Percentiles rank a stretch among this genome's conserved stretches.
These are phyloP conservation scores for Eublepharis macularius DNA, from an alignment of 2,113 vertebrate genomes.

Conservation along the genomic window DNA sequence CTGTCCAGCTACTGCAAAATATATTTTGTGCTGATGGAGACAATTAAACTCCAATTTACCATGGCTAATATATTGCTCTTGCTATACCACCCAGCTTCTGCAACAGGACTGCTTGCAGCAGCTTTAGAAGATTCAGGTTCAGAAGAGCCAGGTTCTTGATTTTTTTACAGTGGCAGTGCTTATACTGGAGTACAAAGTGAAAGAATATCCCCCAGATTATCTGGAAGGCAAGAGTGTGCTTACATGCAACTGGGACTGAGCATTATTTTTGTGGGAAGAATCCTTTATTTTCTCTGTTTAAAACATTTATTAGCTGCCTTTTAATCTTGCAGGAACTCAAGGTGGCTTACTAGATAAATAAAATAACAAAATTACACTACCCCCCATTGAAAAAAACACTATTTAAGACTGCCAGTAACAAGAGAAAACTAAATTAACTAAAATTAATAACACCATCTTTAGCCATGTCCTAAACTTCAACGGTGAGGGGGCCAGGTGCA, in stretches of 20 bases:
- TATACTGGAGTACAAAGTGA: neutral
- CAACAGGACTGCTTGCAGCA: neutral
- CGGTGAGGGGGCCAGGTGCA: too few relatives aligned
- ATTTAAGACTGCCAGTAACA: too few relatives aligned
- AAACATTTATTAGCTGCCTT: too few relatives aligned
- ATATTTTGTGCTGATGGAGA: constrained; percentile 15
- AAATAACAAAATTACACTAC: too few relatives aligned
- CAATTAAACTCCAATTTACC: constrained; percentile 20
- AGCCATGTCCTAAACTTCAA: too few relatives aligned
- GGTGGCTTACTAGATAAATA: too few relatives aligned
- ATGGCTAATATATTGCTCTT: neutral
- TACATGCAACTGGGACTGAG: neutral
- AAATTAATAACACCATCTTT: too few relatives aligned
- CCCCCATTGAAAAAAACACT: too few relatives aligned
- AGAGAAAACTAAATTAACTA: too few relatives aligned
- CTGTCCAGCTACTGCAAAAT: constrained; percentile 1
- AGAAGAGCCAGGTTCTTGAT: neutral
- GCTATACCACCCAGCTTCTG: neutral
- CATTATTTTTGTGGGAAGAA: neutral
- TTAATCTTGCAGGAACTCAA: too few relatives aligned
- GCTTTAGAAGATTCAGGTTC: neutral
- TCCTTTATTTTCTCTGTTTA: too few relatives aligned
- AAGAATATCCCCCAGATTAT: neutral
- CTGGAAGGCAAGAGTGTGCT: neutral
- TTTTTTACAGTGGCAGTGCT: neutral